Base-by-base conservation (phyloP, 2,888 invertebrate species). In the Drosophila affinis region DNA sequence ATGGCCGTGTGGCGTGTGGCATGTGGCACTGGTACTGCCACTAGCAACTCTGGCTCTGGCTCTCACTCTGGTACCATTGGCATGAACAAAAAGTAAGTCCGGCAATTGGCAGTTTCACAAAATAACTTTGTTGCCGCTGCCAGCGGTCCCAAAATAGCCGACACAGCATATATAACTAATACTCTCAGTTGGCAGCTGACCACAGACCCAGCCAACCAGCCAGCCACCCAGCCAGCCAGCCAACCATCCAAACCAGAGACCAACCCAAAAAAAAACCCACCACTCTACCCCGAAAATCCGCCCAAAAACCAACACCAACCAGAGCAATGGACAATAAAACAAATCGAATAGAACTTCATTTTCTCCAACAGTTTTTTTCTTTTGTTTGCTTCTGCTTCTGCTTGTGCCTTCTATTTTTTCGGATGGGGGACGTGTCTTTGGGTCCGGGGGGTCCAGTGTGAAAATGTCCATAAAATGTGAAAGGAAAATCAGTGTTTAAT, bases 401-500 rank as follows among this genome's bases (percentile, higher is more conserved):
- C 12, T 39, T 14, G 5, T 24, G 24, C 4, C 45, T 32, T 48
- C 58, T 21, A 9, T 24, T 47, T 52, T 51, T 71, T 68, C 64
- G 73, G 68, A 70, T 68, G 75, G 63, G 53, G 53, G 61, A 59
- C 45, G 58, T 63, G 46, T 47, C 55, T 51, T 45, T 34, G 34
- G 17, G 24, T 63, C 9, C 46, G 32, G 48, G 44, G 48, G 62
- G 58, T 48, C 51, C 39, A 56, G 55, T 68, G 69, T 52, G 64
- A 64, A 72, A 72, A 73, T 72, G 55, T 59, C 52, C 72, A 64
- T 72, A 73, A 72, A 72, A 73, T 72, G 71, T 62, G 65, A 58
- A 45, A 57, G 71, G 63, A 68, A 81, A 87, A 86, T 87, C 84
- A 76, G 69, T 83, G 83, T 86, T 88, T 88, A 85, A 85, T 85